Base-by-base conservation (phyloP, 1,140 invertebrate species). In the Drosophila serrata region DNA sequence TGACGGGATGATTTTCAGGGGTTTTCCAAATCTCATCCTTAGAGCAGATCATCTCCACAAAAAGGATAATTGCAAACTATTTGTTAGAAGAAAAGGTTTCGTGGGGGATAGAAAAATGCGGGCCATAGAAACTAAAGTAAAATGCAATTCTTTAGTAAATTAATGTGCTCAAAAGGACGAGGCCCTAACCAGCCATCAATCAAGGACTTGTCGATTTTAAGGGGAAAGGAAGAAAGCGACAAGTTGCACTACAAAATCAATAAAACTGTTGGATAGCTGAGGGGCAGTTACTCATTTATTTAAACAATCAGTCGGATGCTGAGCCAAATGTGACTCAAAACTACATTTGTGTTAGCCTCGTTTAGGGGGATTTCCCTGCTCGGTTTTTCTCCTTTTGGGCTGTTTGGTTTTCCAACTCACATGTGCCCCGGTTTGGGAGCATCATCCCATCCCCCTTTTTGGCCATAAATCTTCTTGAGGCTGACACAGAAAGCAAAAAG, bases 381-480 rank as follows among this genome's bases (percentile, higher is more conserved):
- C n/a, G 33, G 17, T 49, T 9, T 29, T 6, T n/a, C 22, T 15
- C 11, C 42, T 31, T 55, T 77, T 60, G 22, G 35, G n/a, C 29
- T 19, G 13, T 65, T 63, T 48, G 62, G 68, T 48, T 61, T 39
- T 35, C 51, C 24, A 40, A 39, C 49, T 64, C 84, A 77, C 72
- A 84, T 82, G 82, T 88, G 72, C 42, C 29, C 27, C 13, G 29
- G 27, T 24, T 13, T 27, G 51, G 19, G 39, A 33, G n/a, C n/a
- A n/a, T n/a, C n/a, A n/a, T 7, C 4, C 31, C 55, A 59, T 61
- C 63, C 40, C 74, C 51, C 35, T 48, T 61, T 69, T 80, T 42
- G 76, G 72, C 64, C 81, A 90, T 90, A 88, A 88, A 90, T 90
- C 77, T 84, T 87, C 37, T 59, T 63, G 35, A 49, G 57, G n/a